Conservation (phyloP, 2,888 invertebrate species). For the Caradrina clavipalpis region DNA sequence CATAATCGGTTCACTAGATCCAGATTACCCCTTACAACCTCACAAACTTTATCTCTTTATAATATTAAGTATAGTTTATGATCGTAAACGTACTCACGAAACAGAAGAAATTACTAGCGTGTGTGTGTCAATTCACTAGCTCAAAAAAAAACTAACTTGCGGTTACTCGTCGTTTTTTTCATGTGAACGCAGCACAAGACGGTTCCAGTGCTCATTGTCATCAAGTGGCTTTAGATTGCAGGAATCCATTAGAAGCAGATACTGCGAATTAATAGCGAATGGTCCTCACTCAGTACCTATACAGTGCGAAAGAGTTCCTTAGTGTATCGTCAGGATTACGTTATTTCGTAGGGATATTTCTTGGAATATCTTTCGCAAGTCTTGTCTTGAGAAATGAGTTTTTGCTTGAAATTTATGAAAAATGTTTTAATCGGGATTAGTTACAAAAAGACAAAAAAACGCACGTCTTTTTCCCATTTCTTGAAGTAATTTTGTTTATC, state of each 20-base stretch:
- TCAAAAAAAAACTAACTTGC: not conserved
- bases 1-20: too few species aligned
- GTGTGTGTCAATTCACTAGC: not conserved
- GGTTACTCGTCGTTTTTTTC: constrained; percentile 28
- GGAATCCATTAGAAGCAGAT: constrained; percentile 78
- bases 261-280: constrained; percentile 73
- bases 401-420: too few species aligned
- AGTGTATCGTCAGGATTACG: constrained; percentile 8
- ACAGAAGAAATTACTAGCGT: too few species aligned
- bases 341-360: constrained; percentile 3
- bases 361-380: not conserved
- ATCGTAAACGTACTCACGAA: too few species aligned
- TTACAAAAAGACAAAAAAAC: too few species aligned
- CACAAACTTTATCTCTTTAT: too few species aligned
- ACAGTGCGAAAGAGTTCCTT: constrained; percentile 24
- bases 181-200: constrained; percentile 65
- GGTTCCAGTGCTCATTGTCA: constrained; percentile 66
- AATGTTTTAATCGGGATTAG: too few species aligned
- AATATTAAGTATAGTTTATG: too few species aligned
- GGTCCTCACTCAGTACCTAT: constrained; percentile 37
- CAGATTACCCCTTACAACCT: too few species aligned
- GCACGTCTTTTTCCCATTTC: too few species aligned
- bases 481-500: too few species aligned
- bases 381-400: not conserved
- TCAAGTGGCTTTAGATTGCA: constrained; percentile 77